Evolutionary conservation across 2,888 invertebrate species (phyloP).

Genomic region (Sesia bembeciformis): DNA sequence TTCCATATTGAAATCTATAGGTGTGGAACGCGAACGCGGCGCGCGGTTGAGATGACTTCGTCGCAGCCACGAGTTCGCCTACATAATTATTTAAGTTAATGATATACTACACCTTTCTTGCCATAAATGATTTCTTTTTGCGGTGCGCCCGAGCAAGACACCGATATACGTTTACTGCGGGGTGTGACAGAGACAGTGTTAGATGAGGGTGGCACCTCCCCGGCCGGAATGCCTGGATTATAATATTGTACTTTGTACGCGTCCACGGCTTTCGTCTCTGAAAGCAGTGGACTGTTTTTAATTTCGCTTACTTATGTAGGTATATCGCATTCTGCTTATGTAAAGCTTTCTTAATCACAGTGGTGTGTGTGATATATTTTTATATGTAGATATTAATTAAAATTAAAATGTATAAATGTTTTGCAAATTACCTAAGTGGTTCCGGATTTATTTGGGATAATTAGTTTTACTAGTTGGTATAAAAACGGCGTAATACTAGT

Average conservation of each 20-base stretch:
- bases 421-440: no score
- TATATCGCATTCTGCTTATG: background rate
- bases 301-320: slow-evolving; percentile 51
- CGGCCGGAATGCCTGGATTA: slow-evolving; percentile 20
- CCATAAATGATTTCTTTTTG: slow-evolving; percentile 57
- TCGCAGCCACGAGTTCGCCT: slow-evolving; percentile 21
- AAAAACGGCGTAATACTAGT: no score
- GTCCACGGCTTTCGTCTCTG: slow-evolving; percentile 29
- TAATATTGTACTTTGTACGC: slow-evolving; percentile 25
- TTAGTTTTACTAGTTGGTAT: no score
- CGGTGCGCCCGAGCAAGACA: slow-evolving; percentile 26
- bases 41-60: slow-evolving; percentile 12
- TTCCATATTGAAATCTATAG: background rate
- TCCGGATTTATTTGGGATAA: no score
- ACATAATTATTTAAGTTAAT: slow-evolving; percentile 71
- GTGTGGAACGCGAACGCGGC: slow-evolving; percentile 20
- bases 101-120: slow-evolving; percentile 63
- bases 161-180: background rate
- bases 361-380: no score
- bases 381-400: no score
- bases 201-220: slow-evolving; percentile 38
- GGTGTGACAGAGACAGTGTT: slow-evolving; percentile 17
- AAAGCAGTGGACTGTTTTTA: slow-evolving; percentile 45
- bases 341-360: background rate
- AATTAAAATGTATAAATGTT: no score